Conservation (phyloP, 2,113 vertebrate species). For the Tragelaphus buxtoni region DNA sequence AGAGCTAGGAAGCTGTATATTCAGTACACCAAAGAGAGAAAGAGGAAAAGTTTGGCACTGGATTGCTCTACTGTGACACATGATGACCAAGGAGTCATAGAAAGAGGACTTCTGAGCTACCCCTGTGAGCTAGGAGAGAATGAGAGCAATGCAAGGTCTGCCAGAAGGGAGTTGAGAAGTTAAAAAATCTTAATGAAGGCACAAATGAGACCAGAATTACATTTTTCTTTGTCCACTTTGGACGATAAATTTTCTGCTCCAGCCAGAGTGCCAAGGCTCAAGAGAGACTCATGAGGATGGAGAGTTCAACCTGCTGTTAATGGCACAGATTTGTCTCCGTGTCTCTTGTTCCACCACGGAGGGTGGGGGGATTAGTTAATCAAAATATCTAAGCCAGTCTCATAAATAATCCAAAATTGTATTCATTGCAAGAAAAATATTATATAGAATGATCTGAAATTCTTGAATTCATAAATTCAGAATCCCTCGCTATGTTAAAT, state of each 20-base stretch:
- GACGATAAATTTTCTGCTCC: not conserved
- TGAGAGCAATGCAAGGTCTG: not conserved
- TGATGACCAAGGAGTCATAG: fast-evolving
- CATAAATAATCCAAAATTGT: constrained; percentile 37
- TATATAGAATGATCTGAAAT: constrained; percentile 33
- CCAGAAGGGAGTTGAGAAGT: not conserved
- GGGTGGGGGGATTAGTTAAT: not conserved
- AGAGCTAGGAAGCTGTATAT: not conserved
- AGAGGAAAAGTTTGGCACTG: not conserved
- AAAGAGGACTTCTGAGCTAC: not conserved
- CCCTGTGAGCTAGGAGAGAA: not conserved
- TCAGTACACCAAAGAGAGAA: not conserved
- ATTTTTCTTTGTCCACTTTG: constrained; percentile 13
- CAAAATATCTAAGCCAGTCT: not conserved
- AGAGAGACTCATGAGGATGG: not conserved
- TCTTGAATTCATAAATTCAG: constrained; percentile 41
- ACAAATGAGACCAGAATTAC: not conserved
- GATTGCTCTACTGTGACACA: not conserved
- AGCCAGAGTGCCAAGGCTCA: not conserved
- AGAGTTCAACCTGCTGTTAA: not conserved
- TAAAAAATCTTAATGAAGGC: not conserved
- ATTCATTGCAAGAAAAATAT: constrained; percentile 28
- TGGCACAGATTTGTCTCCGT: not conserved
- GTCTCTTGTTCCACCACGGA: not conserved
- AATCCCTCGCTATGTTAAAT: not conserved